Base-by-base conservation (phyloP, 2,797 vertebrate genomes). In the Geotrypetes seraphini region DNA sequence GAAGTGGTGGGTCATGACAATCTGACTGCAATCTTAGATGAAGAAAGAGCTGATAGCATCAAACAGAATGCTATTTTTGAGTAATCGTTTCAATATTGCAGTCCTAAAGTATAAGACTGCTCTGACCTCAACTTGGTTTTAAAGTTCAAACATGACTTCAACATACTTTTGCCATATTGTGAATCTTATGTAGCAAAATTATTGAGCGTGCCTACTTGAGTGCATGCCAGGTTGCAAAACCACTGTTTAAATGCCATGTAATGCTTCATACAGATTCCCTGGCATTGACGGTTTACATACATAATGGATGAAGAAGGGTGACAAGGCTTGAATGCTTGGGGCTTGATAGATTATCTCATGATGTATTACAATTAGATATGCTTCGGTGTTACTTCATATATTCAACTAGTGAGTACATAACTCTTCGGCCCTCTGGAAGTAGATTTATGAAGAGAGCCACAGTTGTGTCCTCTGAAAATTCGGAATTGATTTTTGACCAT, bases 261-360 rank as follows among this genome's bases (percentile, higher is more conserved):
- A 35, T 55, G 51, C 55, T 66, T 68, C 46, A 12, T 37, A 72
- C 31, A 42, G 46, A 74, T 81, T 81, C 66, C 22, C 60, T 58
- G 48, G 41, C 58, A 60, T 26, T 54, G 54, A 66, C 53, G 58
- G 50, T 37, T 57, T 60, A 52, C 63, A 73, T 76, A 71, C 78
- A 80, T 73, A 63, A 74, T 71, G 69, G 62, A 75, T 73, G 64
- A 60, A 65, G 59, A 57, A 51, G 54, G 57, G 61, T 68, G 63
- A 50, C 54, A 64, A 60, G 61, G 59, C 50, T 62, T 54, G 50
- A 77, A 59, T 59, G 53, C 63, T 60, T 47, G 34, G 56, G 53
- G 42, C 64, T 64, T 88, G 83, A 86, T 83, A 81, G 83, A 80
- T 80, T 70, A 75, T 67, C 81, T 71, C 70, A 73, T 86, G 86